These are phyloP conservation scores for Cyprinodon brontotheroides DNA, from an alignment of 2,113 vertebrate species.

Conservation along the genomic window DNA sequence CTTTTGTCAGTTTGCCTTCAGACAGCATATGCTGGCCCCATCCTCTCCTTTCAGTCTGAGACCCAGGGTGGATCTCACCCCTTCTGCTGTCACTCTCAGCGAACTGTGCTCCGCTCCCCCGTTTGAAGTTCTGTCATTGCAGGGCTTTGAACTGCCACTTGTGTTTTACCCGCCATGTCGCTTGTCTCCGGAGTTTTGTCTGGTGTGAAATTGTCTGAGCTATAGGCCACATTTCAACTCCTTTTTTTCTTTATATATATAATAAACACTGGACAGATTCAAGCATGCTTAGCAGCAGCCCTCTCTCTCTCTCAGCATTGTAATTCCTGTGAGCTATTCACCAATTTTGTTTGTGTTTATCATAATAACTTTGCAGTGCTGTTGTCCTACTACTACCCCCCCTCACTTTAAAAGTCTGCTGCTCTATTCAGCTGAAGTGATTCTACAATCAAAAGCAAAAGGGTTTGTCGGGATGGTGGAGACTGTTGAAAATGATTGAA, in stretches of 20 bases:
- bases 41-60: constrained; percentile 26
- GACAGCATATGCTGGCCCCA: background rate
- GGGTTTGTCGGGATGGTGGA: background rate
- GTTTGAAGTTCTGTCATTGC: constrained; percentile 67
- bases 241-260: background rate
- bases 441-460: background rate
- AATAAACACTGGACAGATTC: constrained; percentile 26
- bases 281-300: constrained; percentile 12
- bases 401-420: background rate
- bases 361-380: background rate
- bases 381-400: background rate
- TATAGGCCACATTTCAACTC: constrained; percentile 49
- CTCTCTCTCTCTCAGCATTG: background rate
- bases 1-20: constrained; percentile 32
- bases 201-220: constrained; percentile 59
- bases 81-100: constrained; percentile 62
- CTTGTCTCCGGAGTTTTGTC: constrained; percentile 50
- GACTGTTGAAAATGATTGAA: background rate
- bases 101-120: constrained; percentile 34
- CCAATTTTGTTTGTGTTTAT: constrained; percentile 22
- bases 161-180: constrained; percentile 56
- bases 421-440: background rate
- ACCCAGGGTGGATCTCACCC: constrained; percentile 35
- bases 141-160: constrained; percentile 74
- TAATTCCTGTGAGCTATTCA: constrained; percentile 28